These are phyloP conservation scores for Tiliqua scincoides DNA, from an alignment of 2,113 vertebrate species.

Conservation along the genomic window DNA sequence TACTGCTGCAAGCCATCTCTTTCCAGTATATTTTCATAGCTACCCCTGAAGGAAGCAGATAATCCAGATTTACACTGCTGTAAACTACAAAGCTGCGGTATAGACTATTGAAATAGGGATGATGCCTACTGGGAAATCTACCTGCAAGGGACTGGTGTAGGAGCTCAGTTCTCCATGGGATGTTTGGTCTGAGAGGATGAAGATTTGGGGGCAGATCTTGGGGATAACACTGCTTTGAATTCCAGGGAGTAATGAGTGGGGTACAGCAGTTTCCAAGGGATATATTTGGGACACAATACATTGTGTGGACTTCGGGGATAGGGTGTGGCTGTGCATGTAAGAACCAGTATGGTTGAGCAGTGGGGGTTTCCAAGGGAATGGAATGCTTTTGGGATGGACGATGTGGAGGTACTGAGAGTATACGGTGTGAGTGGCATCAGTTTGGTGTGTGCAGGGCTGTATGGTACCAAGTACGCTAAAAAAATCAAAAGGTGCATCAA, in stretches of 20 bases:
- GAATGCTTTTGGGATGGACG: background rate
- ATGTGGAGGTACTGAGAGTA: background rate
- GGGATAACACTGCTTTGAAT: background rate
- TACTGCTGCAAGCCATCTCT: background rate
- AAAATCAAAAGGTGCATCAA: background rate
- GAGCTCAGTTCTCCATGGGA: background rate
- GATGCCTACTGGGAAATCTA: background rate
- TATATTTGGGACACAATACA: background rate
- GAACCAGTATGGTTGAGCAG: background rate
- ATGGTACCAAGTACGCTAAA: background rate
- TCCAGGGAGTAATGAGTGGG: background rate
- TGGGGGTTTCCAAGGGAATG: background rate
- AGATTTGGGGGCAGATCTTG: background rate
- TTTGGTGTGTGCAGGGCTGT: background rate
- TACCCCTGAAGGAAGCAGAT: background rate
- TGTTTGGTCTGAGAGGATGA: no score
- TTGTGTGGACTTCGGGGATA: background rate
- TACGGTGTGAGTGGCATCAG: background rate
- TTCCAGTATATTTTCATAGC: background rate
- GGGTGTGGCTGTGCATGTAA: background rate
- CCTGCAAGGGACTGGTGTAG: background rate
- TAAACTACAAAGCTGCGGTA: background rate
- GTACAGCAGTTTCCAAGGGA: background rate
- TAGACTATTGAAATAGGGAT: background rate
- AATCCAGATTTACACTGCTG: background rate